Base-by-base conservation (phyloP, 2,888 invertebrate species). In the Dendrolimus houi region DNA sequence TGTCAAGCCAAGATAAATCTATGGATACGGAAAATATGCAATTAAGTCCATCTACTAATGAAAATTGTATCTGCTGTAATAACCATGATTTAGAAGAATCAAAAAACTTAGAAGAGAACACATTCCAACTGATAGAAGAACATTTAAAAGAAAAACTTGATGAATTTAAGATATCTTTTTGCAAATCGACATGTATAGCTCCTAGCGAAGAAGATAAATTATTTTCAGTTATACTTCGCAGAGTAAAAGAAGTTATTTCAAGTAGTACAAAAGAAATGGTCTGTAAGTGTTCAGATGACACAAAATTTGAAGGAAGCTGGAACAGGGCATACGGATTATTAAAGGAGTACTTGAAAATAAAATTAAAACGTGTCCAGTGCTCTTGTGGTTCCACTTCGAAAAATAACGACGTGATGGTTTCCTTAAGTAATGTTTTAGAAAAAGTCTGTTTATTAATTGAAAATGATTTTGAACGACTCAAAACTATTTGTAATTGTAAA, bases 341-440 rank as follows among this genome's bases (percentile, higher is more conserved):
- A 57, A 81, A 86, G 72, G 90, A 90, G 70, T 90, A 89, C 72
- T 72, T 90, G 54, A 85, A 82, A 72, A 72, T 77, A 1, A 90
- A 90, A 83, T 79, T 90, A 29, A 77, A 83, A 60, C 79, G 78
- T 54, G 79, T 81, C 10, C 75, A 85, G 60, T 87, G 87, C 64
- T 61, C 70, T 47, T 85, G 85, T 67, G 58, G 12, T 47, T 10
- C 47, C 9, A 10, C 68, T 54, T 58, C 70, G 8, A 62, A 64
- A 54, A 68, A 71, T 14, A 64, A 74, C 52, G 69, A 64, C 56
- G 74, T 74, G 62, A 65, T 76, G 13, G 57, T 58, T 1, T 56
- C 77, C 41, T 67, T 87, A 56, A 78, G 83, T 8, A 69, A 72
- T 53, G 67, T 88, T 54, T 71, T 86, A 58, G 74, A 81, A 9